These are phyloP conservation scores for Aethes cnicana DNA, from an alignment of 2,888 invertebrate genomes.

Conservation along the genomic window DNA sequence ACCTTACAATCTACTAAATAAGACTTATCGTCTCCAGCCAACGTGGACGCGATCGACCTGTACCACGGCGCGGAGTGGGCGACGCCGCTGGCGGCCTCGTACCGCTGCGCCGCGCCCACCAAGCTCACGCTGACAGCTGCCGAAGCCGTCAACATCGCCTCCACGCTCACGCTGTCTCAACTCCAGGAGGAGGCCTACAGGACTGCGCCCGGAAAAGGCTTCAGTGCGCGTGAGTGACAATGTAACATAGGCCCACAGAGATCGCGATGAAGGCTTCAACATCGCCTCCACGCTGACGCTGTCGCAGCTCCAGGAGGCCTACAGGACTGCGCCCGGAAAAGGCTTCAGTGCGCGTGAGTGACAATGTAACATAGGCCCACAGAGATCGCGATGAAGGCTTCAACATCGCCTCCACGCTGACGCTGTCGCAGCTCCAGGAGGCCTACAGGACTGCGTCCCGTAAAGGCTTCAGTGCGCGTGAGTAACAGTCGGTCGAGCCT, in stretches of 20 bases:
- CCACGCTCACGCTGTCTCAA: slow-evolving; percentile 80
- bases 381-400: slow-evolving; percentile 74
- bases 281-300: slow-evolving; percentile 78
- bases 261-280: slow-evolving; percentile 73
- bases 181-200: slow-evolving; percentile 90
- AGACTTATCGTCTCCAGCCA: slow-evolving; percentile 38
- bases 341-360: slow-evolving; percentile 85
- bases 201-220: slow-evolving; percentile 70
- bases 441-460: slow-evolving; percentile 84
- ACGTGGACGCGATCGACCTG: slow-evolving; percentile 61
- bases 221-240: slow-evolving; percentile 85
- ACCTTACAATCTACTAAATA: neutral
- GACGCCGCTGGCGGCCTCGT: slow-evolving; percentile 85
- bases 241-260: slow-evolving; percentile 75
- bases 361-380: too few species aligned
- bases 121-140: slow-evolving; percentile 77
- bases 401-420: slow-evolving; percentile 70
- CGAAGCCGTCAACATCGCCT: slow-evolving; percentile 50
- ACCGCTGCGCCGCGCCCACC: slow-evolving; percentile 86
- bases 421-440: slow-evolving; percentile 85
- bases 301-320: slow-evolving; percentile 88
- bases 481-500: too few species aligned
- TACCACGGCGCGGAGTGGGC: slow-evolving; percentile 80
- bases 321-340: slow-evolving; percentile 75
- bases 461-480: slow-evolving; percentile 85